Evolutionary conservation across 2,888 invertebrate species (phyloP).

Genomic region (Nowickia ferox): DNA sequence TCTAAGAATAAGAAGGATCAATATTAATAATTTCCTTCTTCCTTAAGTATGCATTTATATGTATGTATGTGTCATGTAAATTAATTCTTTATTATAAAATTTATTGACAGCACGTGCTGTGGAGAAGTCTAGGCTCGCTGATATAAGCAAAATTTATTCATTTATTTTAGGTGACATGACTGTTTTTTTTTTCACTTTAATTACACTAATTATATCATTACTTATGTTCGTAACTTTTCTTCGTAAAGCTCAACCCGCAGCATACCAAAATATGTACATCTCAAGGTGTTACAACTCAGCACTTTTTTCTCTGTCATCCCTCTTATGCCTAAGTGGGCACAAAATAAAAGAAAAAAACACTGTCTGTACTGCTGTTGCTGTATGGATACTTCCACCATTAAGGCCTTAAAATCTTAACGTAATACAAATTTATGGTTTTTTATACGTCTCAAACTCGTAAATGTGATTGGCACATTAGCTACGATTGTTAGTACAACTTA

Average conservation of each 20-base stretch:
- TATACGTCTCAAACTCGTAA: slow-evolving; percentile 46
- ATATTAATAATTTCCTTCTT: too few species aligned
- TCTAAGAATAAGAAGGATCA: too few species aligned
- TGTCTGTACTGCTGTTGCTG: background rate
- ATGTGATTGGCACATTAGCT: slow-evolving; percentile 77
- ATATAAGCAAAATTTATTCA: background rate
- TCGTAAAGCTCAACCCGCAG: too few species aligned
- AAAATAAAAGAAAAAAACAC: background rate
- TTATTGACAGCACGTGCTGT: too few species aligned
- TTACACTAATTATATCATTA: too few species aligned
- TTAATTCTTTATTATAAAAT: too few species aligned
- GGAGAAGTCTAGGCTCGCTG: too few species aligned
- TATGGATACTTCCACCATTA: slow-evolving; percentile 11
- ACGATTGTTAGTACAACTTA: slow-evolving; percentile 79
- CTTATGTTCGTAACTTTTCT: too few species aligned
- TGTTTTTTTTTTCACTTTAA: background rate
- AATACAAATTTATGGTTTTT: slow-evolving; percentile 23
- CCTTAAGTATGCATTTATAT: too few species aligned
- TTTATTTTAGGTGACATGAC: background rate
- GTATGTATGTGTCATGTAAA: too few species aligned
- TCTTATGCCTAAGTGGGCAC: slow-evolving; percentile 2
- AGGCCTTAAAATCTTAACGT: slow-evolving; percentile 45
- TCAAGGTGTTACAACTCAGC: background rate
- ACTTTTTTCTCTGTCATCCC: background rate
- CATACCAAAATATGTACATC: too few species aligned